These are phyloP conservation scores for Microtus californicus DNA, from an alignment of 2,797 vertebrate species.

Conservation along the genomic window DNA sequence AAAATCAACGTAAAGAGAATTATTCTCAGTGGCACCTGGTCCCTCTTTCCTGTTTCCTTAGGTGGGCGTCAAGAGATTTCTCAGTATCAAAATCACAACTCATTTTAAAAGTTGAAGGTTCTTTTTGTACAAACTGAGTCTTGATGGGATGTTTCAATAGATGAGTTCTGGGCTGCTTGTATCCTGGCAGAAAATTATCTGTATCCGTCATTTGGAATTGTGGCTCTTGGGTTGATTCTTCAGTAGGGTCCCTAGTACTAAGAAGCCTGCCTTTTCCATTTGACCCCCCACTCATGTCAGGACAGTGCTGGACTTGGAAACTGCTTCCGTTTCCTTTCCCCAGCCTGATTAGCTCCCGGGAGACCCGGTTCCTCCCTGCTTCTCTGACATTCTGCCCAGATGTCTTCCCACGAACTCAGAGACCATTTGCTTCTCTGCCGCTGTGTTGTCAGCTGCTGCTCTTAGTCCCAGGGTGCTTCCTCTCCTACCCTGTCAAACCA, in stretches of 20 bases:
- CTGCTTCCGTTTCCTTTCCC: not conserved
- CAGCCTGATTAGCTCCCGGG: not conserved
- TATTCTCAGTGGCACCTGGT: not conserved
- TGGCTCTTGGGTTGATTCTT: slow-evolving; percentile 53
- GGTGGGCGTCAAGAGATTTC: not conserved
- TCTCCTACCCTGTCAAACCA: not conserved
- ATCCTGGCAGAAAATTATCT: slow-evolving; percentile 31
- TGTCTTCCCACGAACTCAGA: not conserved
- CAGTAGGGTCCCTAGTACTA: not conserved
- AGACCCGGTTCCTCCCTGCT: not conserved
- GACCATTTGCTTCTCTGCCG: not conserved
- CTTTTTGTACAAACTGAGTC: slow-evolving; percentile 16
- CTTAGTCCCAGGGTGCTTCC: not conserved
- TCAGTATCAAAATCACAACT: slow-evolving; percentile 37
- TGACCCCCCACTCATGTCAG: not conserved
- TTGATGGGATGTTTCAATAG: slow-evolving; percentile 28
- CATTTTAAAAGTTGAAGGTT: slow-evolving; percentile 47
- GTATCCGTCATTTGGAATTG: not conserved
- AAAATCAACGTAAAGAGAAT: not conserved
- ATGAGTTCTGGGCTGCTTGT: slow-evolving; percentile 14
- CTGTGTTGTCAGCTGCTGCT: not conserved
- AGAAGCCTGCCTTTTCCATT: not conserved
- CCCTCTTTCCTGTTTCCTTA: not conserved
- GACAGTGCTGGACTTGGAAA: not conserved
- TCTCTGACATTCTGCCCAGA: not conserved